phyloP scores from a whole-genome alignment of 1,140 invertebrate genomes.

The Drosophila micromelanica region DNA sequence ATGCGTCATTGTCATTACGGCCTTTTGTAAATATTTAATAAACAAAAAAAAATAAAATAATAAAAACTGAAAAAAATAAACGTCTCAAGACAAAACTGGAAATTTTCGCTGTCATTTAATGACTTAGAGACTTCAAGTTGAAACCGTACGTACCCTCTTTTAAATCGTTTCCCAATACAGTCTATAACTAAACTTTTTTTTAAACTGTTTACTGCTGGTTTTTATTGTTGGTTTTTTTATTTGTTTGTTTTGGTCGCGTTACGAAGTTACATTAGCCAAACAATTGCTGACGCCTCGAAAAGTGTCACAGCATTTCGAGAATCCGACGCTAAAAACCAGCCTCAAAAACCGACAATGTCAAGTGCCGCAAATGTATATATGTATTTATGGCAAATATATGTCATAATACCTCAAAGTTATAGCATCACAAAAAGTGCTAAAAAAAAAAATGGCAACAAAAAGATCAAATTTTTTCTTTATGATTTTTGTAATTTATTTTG shows the following conservation, averaged over 20 bases:
- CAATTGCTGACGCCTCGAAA: slow-evolving; percentile 57
- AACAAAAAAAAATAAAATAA: slow-evolving; percentile 30
- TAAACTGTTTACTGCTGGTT: slow-evolving; percentile 14
- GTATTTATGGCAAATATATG: slow-evolving; percentile 14
- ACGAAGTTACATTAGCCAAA: slow-evolving; percentile 54
- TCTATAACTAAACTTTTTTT: slow-evolving; percentile 28
- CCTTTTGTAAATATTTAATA: slow-evolving; percentile 65
- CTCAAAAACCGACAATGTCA: slow-evolving; percentile 52
- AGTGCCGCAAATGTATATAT: slow-evolving; percentile 32
- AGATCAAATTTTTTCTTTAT: background rate
- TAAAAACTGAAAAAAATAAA: slow-evolving; percentile 25
- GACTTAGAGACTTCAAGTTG: background rate
- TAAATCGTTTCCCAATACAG: slow-evolving; percentile 37
- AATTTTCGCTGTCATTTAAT: slow-evolving; percentile 48
- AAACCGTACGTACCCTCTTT: background rate
- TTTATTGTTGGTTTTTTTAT: slow-evolving; percentile 6
- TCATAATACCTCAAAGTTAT: slow-evolving; percentile 24
- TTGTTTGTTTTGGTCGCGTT: slow-evolving; percentile 38
- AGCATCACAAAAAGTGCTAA: slow-evolving; percentile 21
- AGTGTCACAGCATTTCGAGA: slow-evolving; percentile 36
- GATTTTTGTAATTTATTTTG: background rate
- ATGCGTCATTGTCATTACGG: slow-evolving; percentile 71
- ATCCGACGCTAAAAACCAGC: slow-evolving; percentile 21
- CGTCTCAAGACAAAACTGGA: slow-evolving; percentile 49
- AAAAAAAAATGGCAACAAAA: background rate